Evolutionary conservation across 92 coral and sea anemone genomes (phyloP).

Genomic region (Galaxea fascicularis): DNA sequence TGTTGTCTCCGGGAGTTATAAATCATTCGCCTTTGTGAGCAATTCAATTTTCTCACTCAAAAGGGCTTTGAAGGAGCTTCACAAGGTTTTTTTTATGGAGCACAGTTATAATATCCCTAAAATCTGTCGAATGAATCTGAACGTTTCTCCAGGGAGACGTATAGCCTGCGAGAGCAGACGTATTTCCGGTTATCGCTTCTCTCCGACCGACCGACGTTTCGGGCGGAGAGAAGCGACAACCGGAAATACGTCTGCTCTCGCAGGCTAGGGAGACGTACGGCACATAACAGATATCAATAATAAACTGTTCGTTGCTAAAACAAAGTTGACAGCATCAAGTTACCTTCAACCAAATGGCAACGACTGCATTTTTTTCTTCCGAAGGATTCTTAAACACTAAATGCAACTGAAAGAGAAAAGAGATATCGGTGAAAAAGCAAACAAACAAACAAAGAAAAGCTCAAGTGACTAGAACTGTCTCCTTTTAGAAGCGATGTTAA

Average conservation of each 20-base stretch:
- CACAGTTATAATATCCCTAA: too few species aligned
- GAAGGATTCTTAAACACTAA: neutral
- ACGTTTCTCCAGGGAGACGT: too few species aligned
- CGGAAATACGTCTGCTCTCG: too few species aligned
- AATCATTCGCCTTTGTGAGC: neutral
- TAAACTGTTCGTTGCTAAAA: neutral
- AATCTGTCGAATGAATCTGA: too few species aligned
- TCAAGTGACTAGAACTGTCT: neutral
- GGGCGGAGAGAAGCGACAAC: too few species aligned
- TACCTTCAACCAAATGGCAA: conserved; percentile 3
- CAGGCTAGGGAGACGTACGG: too few species aligned
- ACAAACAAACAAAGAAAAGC: neutral
- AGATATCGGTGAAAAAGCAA: neutral
- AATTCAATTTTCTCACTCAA: neutral
- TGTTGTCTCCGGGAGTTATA: neutral
- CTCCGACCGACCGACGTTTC: too few species aligned
- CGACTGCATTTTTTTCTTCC: neutral
- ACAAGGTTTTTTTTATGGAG: too few species aligned
- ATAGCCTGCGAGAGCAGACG: too few species aligned
- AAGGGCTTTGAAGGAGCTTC: too few species aligned
- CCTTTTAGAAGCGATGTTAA: neutral
- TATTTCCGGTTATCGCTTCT: too few species aligned
- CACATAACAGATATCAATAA: neutral
- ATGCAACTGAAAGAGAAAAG: neutral
- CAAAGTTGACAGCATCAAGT: neutral